Evolutionary conservation across 2,888 invertebrate species (phyloP).

Genomic region (Tridacna gigas): DNA sequence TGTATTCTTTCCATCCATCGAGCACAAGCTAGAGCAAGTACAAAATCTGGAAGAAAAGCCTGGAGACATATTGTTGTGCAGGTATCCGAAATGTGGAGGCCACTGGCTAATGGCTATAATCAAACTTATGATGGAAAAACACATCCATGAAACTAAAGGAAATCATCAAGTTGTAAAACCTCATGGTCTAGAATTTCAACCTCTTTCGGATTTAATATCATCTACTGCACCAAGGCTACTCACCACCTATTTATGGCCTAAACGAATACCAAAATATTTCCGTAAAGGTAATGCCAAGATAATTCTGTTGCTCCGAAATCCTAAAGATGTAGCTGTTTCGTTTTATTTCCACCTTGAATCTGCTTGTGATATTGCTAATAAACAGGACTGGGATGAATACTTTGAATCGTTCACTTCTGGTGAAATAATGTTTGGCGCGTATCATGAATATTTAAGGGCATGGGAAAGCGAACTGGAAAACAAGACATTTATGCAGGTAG

Average conservation of each 20-base stretch:
- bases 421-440: background rate
- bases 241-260: background rate
- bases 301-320: background rate
- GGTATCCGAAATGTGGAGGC: background rate
- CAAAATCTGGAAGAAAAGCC: background rate
- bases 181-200: background rate
- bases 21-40: background rate
- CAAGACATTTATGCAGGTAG: background rate
- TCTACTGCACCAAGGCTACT: background rate
- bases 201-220: background rate
- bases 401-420: background rate
- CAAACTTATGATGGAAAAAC: background rate
- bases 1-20: background rate
- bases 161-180: background rate
- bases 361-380: background rate
- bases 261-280: background rate
- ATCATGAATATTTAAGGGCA: background rate
- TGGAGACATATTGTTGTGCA: background rate
- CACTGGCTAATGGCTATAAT: background rate
- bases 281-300: background rate
- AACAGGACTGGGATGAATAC: background rate
- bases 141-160: background rate
- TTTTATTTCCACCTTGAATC: background rate
- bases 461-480: background rate
- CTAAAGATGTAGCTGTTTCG: background rate